Conservation (phyloP, 2,888 invertebrate genomes). For the Artemia sinica region DNA sequence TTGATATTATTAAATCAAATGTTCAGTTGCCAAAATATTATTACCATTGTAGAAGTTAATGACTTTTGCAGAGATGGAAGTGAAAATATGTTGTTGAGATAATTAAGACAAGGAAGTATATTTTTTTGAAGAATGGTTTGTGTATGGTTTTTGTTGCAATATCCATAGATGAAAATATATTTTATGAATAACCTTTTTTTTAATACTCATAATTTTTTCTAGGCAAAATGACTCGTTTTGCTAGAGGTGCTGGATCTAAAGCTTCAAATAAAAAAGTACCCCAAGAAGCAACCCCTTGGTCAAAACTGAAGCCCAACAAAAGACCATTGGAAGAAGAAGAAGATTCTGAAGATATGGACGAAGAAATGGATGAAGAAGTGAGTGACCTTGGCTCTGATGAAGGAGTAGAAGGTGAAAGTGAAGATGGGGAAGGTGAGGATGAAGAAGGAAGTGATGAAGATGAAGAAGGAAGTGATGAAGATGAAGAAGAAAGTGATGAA, state of each 20-base stretch:
- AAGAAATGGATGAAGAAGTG: background rate
- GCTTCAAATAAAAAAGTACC: constrained; percentile 15
- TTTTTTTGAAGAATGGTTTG: too few species aligned
- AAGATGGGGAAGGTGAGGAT: constrained; percentile 11
- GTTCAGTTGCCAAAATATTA: too few species aligned
- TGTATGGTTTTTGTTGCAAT: too few species aligned
- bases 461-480: constrained; percentile 17
- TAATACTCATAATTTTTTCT: background rate
- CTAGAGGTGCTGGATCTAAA: constrained; percentile 13
- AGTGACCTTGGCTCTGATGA: background rate
- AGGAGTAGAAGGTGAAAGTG: constrained; percentile 7
- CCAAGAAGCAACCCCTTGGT: constrained; percentile 17
- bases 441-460: constrained; percentile 11
- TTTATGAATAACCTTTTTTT: too few species aligned
- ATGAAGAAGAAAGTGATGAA: background rate
- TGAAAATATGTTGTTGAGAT: too few species aligned
- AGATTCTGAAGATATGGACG: constrained; percentile 1
- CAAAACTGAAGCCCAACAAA: background rate
- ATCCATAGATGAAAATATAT: too few species aligned
- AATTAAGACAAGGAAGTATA: too few species aligned
- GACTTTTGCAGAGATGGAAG: too few species aligned
- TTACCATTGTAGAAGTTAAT: too few species aligned
- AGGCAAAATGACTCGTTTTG: constrained; percentile 18
- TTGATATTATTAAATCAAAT: too few species aligned
- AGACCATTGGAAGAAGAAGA: background rate